Conservation (phyloP, 2,888 invertebrate genomes). For the Disparrhopalites patrizii region DNA sequence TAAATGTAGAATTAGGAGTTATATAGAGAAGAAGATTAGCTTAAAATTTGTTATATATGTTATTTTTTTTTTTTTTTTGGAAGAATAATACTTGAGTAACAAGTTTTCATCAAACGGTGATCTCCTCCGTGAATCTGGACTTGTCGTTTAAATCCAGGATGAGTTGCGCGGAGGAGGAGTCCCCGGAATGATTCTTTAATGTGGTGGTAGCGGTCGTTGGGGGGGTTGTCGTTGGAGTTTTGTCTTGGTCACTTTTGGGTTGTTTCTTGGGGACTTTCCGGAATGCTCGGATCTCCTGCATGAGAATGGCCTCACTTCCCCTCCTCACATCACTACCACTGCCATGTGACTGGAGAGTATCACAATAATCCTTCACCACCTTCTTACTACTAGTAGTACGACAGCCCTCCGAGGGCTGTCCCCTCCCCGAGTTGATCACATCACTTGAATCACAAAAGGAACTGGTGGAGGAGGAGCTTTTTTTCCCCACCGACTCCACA, state of each 20-base stretch:
- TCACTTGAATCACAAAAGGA: no score
- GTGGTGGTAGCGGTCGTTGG: not conserved
- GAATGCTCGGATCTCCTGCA: not conserved
- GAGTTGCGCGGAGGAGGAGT: slow-evolving; percentile 59
- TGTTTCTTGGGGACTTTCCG: not conserved
- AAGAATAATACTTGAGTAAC: no score
- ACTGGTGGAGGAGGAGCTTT: no score
- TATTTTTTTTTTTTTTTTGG: no score
- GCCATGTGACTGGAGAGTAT: slow-evolving; percentile 48
- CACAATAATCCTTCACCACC: slow-evolving; percentile 9
- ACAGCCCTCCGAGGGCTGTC: no score
- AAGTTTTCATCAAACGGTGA: slow-evolving; percentile 60
- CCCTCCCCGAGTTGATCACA: no score
- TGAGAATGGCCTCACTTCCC: not conserved
- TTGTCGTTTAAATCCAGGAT: slow-evolving; percentile 76
- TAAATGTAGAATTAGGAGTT: no score
- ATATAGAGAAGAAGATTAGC: no score
- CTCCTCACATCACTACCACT: not conserved
- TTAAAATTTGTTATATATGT: no score
- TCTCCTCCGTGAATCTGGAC: slow-evolving; percentile 74
- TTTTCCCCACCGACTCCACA: no score
- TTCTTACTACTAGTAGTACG: no score
- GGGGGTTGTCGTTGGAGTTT: not conserved
- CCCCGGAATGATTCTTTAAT: not conserved
- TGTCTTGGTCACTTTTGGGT: not conserved